Evolutionary conservation across 2,797 vertebrate species (phyloP), one percentile per base, ranked within the genome.

Genomic region (Petrocephalus sullivani): DNA sequence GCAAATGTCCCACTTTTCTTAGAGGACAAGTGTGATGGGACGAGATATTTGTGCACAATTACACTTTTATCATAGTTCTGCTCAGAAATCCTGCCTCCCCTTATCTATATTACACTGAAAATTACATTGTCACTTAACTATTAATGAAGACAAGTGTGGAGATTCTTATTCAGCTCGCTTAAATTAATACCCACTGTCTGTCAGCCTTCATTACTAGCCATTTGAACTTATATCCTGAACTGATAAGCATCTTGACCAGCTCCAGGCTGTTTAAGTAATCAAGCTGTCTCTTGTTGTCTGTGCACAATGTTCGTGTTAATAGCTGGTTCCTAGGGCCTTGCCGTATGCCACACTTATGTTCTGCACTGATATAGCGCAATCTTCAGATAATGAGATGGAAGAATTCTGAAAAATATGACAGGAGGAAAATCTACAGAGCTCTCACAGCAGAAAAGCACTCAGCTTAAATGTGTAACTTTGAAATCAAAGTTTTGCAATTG

Each of bases 111-210:
- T 28, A 89, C 75, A 86, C 89, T 91, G 88, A 91, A 93, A 94
- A 93, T 94, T 89, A 94, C 91, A 93, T 92, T 93, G 94, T 95
- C 94, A 93, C 93, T 94, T 94, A 92, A 92, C 92, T 92, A 92
- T 93, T 94, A 95, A 96, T 95, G 94, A 95, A 95, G 94, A 95
- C 92, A 92, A 94, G 95, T 94, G 93, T 93, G 91, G 89, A 87
- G 89, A 91, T 91, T 90, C 90, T 92, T 93, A 93, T 92, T 93
- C 92, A 92, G 93, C 91, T 92, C 83, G 90, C 94, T 93, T 95
- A 94, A 78, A 96, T 96, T 94, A 89, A 94, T 95, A 95, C 95
- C 94, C 95, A 95, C 96, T 94, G 89, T 93, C 94, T 92, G 93
- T 93, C 95, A 94, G 90, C 88, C 89, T 91, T 94, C 89, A 90